Percentiles rank a stretch among this genome's conserved stretches.
Conservation (phyloP, 1,140 invertebrate species). For the Stenopsyche tienmushanensis region DNA sequence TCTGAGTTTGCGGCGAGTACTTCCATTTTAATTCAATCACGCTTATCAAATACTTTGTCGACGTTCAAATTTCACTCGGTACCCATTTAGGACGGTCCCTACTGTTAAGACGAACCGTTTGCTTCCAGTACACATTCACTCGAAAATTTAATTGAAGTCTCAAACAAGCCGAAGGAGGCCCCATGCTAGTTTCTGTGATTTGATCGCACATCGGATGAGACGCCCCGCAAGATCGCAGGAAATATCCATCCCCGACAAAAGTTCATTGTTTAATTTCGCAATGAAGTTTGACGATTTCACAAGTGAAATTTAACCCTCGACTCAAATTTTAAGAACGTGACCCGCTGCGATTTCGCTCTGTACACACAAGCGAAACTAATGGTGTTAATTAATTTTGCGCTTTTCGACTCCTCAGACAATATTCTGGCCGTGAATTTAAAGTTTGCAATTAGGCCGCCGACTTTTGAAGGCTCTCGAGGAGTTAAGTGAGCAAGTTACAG, state of each 20-base stretch:
- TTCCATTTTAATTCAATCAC: conserved; percentile 3
- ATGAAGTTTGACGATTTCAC: not conserved
- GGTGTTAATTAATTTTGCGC: no score
- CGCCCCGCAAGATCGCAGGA: not conserved
- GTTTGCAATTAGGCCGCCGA: no score
- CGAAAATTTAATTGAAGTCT: not conserved
- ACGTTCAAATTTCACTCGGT: not conserved
- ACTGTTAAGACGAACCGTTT: not conserved
- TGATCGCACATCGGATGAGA: not conserved
- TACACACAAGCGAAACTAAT: no score
- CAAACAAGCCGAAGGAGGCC: not conserved
- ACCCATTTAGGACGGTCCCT: no score
- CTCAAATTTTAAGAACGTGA: no score
- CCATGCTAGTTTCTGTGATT: not conserved
- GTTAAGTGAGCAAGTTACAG: not conserved
- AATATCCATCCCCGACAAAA: not conserved
- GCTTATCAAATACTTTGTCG: not conserved
- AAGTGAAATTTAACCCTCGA: no score
- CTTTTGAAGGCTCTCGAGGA: not conserved
- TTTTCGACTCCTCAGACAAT: no score
- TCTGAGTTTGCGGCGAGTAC: not conserved
- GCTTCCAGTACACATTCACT: not conserved
- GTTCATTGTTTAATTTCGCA: not conserved
- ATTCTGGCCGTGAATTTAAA: no score
- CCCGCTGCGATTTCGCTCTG: no score